Conservation (phyloP, 2,113 vertebrate species). For the Mastomys natalensis region DNA sequence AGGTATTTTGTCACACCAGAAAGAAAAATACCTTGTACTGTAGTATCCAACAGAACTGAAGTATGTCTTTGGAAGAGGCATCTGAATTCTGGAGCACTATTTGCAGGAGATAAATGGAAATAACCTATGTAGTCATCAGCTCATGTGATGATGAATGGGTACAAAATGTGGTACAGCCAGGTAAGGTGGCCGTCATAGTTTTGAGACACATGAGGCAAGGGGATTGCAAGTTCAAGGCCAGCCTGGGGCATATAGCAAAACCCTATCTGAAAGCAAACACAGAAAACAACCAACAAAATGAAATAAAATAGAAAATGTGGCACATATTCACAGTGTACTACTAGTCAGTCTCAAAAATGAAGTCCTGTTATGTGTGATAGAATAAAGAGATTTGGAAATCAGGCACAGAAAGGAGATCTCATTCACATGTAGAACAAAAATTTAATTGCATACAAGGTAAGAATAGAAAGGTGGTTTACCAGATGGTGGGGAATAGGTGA, state of each 20-base stretch:
- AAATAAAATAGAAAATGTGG: slow-evolving; percentile 9
- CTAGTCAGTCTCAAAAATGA: not conserved
- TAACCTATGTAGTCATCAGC: not conserved
- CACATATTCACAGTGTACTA: not conserved
- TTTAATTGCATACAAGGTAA: not conserved
- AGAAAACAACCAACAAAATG: not conserved
- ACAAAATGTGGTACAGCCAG: not conserved
- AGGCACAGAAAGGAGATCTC: not conserved
- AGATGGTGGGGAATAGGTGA: not conserved
- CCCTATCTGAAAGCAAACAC: not conserved
- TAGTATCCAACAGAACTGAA: not conserved
- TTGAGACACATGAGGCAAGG: not conserved
- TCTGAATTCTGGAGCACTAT: not conserved
- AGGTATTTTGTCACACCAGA: not conserved
- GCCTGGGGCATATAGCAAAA: not conserved
- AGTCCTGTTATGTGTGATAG: not conserved
- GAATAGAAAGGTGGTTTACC: not conserved
- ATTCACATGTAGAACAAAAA: not conserved
- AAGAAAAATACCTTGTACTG: not conserved
- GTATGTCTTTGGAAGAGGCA: not conserved
- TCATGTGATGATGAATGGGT: not conserved
- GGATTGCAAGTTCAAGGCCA: not conserved
- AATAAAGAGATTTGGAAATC: not conserved
- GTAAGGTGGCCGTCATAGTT: not conserved
- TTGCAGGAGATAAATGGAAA: not conserved